Evolutionary conservation across 1,140 invertebrate genomes (phyloP).

Genomic region (Listronotus oregonensis): DNA sequence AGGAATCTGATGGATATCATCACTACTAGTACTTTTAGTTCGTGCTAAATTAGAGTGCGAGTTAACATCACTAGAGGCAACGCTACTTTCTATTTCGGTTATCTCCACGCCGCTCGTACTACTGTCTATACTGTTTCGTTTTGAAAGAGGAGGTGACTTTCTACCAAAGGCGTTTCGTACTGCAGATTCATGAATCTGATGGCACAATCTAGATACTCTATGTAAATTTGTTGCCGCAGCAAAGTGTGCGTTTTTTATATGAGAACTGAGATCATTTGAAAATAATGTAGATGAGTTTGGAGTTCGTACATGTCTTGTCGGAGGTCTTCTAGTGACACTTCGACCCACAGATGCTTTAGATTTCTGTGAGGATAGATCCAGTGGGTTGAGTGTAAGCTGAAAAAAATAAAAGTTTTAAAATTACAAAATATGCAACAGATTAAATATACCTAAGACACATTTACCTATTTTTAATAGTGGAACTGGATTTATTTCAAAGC

Average conservation of each 20-base stretch:
- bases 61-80: slow-evolving; percentile 32
- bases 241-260: slow-evolving; percentile 38
- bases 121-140: slow-evolving; percentile 44
- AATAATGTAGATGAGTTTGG: slow-evolving; percentile 34
- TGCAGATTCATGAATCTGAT: slow-evolving; percentile 47
- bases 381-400: slow-evolving; percentile 59
- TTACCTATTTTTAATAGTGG: too few species aligned
- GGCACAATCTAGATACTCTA: slow-evolving; percentile 56
- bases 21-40: slow-evolving; percentile 58
- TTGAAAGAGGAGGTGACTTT: slow-evolving; percentile 29
- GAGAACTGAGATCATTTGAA: slow-evolving; percentile 18
- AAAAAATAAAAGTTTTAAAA: slow-evolving; percentile 43
- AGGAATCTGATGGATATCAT: slow-evolving; percentile 52
- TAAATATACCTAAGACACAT: too few species aligned
- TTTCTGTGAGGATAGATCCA: slow-evolving; percentile 60
- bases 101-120: slow-evolving; percentile 48
- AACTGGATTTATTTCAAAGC: too few species aligned
- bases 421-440: too few species aligned
- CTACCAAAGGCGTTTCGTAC: slow-evolving; percentile 47
- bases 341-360: slow-evolving; percentile 59
- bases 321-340: slow-evolving; percentile 58
- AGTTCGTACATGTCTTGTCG: slow-evolving; percentile 53
- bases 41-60: slow-evolving; percentile 45
- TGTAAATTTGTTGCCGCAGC: slow-evolving; percentile 49
- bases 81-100: slow-evolving; percentile 42